Evolutionary conservation across 2,113 vertebrate species (phyloP).

Genomic region (Notechis scutatus): DNA sequence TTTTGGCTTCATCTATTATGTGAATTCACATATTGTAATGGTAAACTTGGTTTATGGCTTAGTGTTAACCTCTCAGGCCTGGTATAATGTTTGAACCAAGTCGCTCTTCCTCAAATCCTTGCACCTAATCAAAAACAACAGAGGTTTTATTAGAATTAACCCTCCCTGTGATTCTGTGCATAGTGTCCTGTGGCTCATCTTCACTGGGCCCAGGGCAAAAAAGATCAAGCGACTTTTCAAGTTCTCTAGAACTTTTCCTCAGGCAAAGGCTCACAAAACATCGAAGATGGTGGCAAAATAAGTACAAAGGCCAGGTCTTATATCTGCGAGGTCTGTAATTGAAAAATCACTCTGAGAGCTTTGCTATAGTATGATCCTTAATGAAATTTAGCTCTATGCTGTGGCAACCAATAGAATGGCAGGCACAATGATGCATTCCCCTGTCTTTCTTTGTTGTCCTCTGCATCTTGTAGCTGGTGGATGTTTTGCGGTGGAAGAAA

Average conservation of each 20-base stretch:
- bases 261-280: background rate
- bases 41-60: background rate
- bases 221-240: background rate
- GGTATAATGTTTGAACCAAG: background rate
- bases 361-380: background rate
- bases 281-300: background rate
- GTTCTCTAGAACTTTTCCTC: background rate
- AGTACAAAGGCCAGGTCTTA: background rate
- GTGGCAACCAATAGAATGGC: background rate
- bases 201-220: background rate
- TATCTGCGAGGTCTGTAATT: background rate
- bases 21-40: background rate
- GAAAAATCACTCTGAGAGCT: background rate
- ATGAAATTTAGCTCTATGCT: background rate
- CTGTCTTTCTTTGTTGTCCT: background rate
- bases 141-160: background rate
- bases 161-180: background rate
- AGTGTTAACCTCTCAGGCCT: background rate
- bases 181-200: background rate
- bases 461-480: background rate
- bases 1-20: background rate
- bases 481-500: background rate
- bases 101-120: background rate
- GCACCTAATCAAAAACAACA: background rate
- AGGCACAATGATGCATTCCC: background rate